A percentile compares a stretch with the other conserved stretches of the same genome.
These are phyloP conservation scores for Microdon myrmicae DNA, from an alignment of 2,888 invertebrate genomes.

Conservation along the genomic window DNA sequence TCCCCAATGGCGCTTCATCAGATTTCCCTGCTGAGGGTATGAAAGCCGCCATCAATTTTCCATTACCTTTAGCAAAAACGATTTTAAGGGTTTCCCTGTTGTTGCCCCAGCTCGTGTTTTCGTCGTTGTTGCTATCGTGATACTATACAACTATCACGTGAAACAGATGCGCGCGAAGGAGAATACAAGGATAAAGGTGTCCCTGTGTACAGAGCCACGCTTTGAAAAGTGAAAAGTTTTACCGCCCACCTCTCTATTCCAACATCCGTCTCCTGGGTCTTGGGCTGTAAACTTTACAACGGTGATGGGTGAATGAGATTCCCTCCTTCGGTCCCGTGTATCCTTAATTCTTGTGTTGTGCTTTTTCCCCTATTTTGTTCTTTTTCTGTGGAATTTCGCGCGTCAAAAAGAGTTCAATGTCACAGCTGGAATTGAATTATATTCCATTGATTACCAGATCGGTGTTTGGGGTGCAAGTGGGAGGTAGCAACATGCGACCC, in stretches of 20 bases:
- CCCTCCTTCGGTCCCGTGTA: neutral
- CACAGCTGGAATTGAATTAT: constrained; percentile 53
- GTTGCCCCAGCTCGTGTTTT: constrained; percentile 2
- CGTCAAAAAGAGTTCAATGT: constrained; percentile 52
- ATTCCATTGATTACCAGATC: constrained; percentile 45
- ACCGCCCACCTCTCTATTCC: constrained; percentile 8
- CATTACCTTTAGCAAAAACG: constrained; percentile 51
- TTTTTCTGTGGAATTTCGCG: constrained; percentile 28
- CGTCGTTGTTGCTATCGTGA: neutral
- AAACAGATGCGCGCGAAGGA: constrained; percentile 12
- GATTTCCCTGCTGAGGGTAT: constrained; percentile 38
- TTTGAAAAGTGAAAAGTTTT: constrained; percentile 18
- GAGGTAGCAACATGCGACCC: constrained; percentile 32
- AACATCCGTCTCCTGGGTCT: constrained; percentile 16
- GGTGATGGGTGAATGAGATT: neutral
- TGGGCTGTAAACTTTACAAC: neutral
- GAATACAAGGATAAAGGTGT: no score
- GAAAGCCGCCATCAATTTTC: constrained; percentile 51
- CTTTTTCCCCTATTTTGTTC: constrained; percentile 3
- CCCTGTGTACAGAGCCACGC: no score
- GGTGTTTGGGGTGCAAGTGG: constrained; percentile 10
- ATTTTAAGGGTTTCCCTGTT: constrained; percentile 47
- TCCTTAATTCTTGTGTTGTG: constrained; percentile 1
- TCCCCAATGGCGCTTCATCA: constrained; percentile 13
- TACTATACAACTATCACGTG: constrained; percentile 14